Evolutionary conservation across 2,113 vertebrate species (phyloP).

Genomic region (Callipepla californica): DNA sequence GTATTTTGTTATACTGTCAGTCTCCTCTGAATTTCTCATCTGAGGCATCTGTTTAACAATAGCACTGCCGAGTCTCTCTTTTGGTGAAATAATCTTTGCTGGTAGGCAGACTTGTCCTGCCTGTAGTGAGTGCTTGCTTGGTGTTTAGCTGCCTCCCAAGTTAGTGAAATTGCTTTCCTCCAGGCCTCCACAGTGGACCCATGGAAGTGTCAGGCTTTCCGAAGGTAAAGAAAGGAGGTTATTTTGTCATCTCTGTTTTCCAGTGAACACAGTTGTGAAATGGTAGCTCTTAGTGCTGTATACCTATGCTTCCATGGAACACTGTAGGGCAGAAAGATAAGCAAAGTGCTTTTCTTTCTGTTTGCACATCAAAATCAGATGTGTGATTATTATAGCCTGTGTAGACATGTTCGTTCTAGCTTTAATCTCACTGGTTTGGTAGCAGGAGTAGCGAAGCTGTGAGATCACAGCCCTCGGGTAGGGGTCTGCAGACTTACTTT

Average conservation of each 20-base stretch:
- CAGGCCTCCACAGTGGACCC: background rate
- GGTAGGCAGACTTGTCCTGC: background rate
- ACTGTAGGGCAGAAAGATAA: background rate
- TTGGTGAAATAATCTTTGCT: background rate
- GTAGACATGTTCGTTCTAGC: background rate
- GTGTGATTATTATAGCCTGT: background rate
- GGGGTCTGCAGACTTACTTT: background rate
- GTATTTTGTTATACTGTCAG: background rate
- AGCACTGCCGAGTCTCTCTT: background rate
- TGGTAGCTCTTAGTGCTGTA: background rate
- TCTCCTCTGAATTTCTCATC: background rate
- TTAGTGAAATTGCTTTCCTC: background rate
- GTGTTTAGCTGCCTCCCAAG: background rate
- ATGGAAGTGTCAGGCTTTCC: background rate
- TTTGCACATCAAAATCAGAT: background rate
- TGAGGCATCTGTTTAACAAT: background rate
- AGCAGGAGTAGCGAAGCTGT: background rate
- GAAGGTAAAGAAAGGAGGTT: background rate
- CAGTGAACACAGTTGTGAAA: background rate
- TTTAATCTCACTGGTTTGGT: background rate
- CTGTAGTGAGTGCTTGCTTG: background rate
- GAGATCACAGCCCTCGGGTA: background rate
- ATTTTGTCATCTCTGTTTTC: background rate
- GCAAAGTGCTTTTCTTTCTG: background rate
- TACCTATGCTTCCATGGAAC: background rate